A percentile compares a stretch with the other conserved stretches of the same genome.
Conservation (phyloP, 1,140 invertebrate species). For the Drosophila ercepeae region DNA sequence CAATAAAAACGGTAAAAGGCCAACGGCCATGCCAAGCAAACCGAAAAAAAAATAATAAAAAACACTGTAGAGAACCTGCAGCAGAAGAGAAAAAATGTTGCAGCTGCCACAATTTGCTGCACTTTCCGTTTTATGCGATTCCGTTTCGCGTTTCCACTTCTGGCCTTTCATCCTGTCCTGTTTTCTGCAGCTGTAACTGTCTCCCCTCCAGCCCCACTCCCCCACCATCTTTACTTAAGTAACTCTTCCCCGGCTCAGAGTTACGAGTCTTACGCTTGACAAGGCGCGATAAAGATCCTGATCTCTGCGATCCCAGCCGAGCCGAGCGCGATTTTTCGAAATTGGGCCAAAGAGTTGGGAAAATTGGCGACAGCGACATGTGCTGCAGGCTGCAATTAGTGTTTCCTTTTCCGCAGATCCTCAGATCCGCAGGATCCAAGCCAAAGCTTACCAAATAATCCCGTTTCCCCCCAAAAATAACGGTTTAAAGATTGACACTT, state of each 20-base stretch:
- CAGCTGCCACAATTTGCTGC: slow-evolving; percentile 82
- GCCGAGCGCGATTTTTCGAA: slow-evolving; percentile 28
- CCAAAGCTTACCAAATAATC: neutral
- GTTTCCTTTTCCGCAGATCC: slow-evolving; percentile 53
- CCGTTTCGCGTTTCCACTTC: slow-evolving; percentile 71
- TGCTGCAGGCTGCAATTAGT: slow-evolving; percentile 53
- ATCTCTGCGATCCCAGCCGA: slow-evolving; percentile 25
- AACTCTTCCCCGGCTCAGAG: slow-evolving; percentile 26
- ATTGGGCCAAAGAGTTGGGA: slow-evolving; percentile 43
- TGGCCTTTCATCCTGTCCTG: slow-evolving; percentile 57
- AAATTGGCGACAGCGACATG: slow-evolving; percentile 24
- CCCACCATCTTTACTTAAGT: neutral
- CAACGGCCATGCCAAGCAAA: slow-evolving; percentile 55
- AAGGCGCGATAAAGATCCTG: slow-evolving; percentile 72
- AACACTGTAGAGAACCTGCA: slow-evolving; percentile 39
- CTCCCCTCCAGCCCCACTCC: slow-evolving; percentile 8
- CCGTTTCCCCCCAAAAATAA: neutral
- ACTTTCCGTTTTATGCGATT: slow-evolving; percentile 82
- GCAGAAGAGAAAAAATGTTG: slow-evolving; percentile 62
- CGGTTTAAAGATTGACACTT: slow-evolving; percentile 8
- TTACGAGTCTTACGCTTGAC: slow-evolving; percentile 61
- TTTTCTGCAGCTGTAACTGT: slow-evolving; percentile 46
- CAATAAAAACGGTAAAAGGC: slow-evolving; percentile 74
- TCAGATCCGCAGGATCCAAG: slow-evolving; percentile 16
- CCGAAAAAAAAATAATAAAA: slow-evolving; percentile 3